These are phyloP conservation scores for Hesperia comma DNA, from an alignment of 2,888 invertebrate species.

Conservation along the genomic window DNA sequence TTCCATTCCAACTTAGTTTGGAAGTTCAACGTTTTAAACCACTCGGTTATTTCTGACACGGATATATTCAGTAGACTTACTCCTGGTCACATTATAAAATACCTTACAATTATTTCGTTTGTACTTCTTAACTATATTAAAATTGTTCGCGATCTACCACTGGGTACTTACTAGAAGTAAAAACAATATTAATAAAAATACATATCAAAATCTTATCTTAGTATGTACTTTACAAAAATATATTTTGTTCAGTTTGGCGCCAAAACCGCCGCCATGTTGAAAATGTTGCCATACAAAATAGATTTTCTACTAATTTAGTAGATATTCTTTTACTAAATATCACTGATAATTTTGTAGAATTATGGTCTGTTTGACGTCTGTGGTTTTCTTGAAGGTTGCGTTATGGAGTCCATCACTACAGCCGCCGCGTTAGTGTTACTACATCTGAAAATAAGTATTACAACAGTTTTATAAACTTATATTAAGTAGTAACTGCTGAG, in stretches of 20 bases:
- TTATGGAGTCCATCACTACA: constrained; percentile 66
- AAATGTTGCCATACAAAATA: constrained; percentile 32
- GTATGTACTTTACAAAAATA: constrained; percentile 12
- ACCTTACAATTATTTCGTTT: constrained; percentile 3
- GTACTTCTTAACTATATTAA: background rate
- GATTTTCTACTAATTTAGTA: constrained; percentile 40
- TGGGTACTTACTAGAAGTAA: constrained; percentile 9
- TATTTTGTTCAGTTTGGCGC: background rate
- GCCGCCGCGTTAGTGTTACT: constrained; percentile 67
- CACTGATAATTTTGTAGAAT: background rate
- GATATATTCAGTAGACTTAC: too few species aligned
- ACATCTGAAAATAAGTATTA: constrained; percentile 58
- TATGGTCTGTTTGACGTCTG: constrained; percentile 36
- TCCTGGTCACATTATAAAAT: too few species aligned
- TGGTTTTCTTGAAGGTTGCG: constrained; percentile 55
- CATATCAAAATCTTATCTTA: background rate
- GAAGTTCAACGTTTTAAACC: too few species aligned
- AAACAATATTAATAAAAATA: constrained; percentile 24
- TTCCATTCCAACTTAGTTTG: too few species aligned
- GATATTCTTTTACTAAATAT: constrained; percentile 4
- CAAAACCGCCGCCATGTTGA: background rate
- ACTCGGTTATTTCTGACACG: too few species aligned
- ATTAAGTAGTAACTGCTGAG: too few species aligned
- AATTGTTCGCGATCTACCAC: background rate
- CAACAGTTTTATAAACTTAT: too few species aligned